Conservation (phyloP, 2,797 vertebrate species). For the Pteropus rufus region DNA sequence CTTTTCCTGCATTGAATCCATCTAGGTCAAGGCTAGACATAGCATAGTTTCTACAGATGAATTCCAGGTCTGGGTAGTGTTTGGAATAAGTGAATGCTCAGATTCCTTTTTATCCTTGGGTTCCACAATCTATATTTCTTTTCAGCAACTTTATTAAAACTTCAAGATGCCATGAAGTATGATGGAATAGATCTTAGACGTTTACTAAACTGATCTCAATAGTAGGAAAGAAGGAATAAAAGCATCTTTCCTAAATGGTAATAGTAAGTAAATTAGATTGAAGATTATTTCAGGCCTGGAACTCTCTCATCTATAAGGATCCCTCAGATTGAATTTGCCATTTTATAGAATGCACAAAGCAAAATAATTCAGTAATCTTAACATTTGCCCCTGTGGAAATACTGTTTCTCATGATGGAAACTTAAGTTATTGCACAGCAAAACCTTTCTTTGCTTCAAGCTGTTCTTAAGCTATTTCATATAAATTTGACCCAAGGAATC, state of each 20-base stretch:
- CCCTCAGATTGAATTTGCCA: not conserved
- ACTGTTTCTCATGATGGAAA: not conserved
- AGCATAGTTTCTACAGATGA: not conserved
- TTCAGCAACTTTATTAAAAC: not conserved
- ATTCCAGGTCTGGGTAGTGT: not conserved
- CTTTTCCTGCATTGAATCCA: not conserved
- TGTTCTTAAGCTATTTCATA: not conserved
- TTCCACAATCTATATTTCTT: not conserved
- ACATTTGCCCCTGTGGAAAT: not conserved
- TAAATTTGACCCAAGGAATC: not conserved
- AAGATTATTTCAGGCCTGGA: not conserved
- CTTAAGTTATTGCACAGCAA: not conserved
- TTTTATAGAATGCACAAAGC: not conserved
- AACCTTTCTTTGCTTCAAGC: not conserved
- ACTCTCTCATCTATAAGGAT: not conserved
- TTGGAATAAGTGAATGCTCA: not conserved
- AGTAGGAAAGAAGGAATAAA: not conserved
- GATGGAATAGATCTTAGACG: not conserved
- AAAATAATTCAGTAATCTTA: conserved; percentile 10
- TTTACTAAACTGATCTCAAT: conserved; percentile 32
- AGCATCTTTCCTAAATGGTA: not conserved
- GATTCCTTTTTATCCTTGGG: not conserved
- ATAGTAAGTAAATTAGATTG: not conserved
- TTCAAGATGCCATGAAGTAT: not conserved
- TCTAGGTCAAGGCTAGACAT: not conserved